Evolutionary conservation across 2,888 invertebrate genomes (phyloP), one percentile per base, ranked within the genome.

Genomic region (Sialis fuliginosa): DNA sequence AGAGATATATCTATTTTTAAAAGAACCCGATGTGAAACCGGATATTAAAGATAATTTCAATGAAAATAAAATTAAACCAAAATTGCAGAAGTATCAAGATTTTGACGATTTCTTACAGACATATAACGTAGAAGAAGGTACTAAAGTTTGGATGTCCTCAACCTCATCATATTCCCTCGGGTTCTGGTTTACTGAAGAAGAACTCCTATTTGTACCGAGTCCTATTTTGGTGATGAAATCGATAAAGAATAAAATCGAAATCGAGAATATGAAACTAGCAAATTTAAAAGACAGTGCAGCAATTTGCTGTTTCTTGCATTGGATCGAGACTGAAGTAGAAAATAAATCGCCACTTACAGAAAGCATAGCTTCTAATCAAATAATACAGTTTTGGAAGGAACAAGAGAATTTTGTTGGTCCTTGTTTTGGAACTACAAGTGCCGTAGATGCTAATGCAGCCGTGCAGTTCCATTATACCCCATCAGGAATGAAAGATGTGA

Each of bases 401-500:
- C 81, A 85, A 54, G 68, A 73, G 0, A 73, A 81, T 56, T 92
- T 80, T 61, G 73, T 85, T 56, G 89, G 90, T 0, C 71, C 82
- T 0, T 95, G 93, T 55, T 97, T 97, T 63, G 69, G 74, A 41
- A 95, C 96, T 0, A 97, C 97, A 51, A 85, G 92, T n/a, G 84
- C 89, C 0, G 81, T 82, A 1, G 97, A 96, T 0, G 76, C 87
- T 2, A 87, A 97, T 64, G 93, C 85, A 0, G 92, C 96, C 2
- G 77, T 95, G 80, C 5, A 79, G 85, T 58, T 68, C 79, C 9
- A 68, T 69, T 7, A 79, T 97, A 10, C 78, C 74, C 8, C 67
- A 68, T 1, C 67, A 77, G 10, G 82, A 87, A 53, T 67, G 96
- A 52, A 97, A 92, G 63, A 71, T 98, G 1, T 81, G 93, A 22